Percentiles rank a stretch among this genome's conserved stretches.
phyloP scores from a whole-genome alignment of 2,797 vertebrate species.

The Pteropus rufus region DNA sequence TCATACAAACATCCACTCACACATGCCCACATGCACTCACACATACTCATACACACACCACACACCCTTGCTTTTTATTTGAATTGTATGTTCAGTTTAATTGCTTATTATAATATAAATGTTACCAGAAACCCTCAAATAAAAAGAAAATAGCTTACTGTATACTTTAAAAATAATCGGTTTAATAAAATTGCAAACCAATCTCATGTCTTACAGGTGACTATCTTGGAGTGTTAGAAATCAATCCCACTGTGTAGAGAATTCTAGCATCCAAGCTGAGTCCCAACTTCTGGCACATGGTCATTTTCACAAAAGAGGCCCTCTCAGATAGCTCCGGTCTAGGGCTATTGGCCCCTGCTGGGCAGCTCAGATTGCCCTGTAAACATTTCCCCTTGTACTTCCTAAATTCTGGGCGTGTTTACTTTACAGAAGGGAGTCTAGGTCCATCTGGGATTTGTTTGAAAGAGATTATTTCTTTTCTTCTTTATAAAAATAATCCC shows the following conservation, averaged over 20 bases:
- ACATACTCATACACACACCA: not conserved
- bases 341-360: not conserved
- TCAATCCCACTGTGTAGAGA: not conserved
- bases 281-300: not conserved
- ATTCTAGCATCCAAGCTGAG: not conserved
- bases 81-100: not conserved
- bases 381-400: slow-evolving; percentile 56
- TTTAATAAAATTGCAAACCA: not conserved
- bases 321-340: too few species aligned
- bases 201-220: not conserved
- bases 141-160: not conserved
- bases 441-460: slow-evolving; percentile 63
- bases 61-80: not conserved
- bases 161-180: not conserved
- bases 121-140: not conserved
- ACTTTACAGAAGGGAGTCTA: slow-evolving; percentile 48
- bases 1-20: too few species aligned
- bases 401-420: slow-evolving; percentile 55
- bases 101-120: not conserved
- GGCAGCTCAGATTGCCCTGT: slow-evolving; percentile 1
- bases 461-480: slow-evolving; percentile 51
- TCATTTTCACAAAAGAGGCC: not conserved
- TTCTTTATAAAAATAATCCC: slow-evolving; percentile 67
- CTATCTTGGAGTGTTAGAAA: not conserved
- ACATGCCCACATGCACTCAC: rapidly evolving